Conservation (phyloP, 2,113 vertebrate species). For the Dascyllus trimaculatus region DNA sequence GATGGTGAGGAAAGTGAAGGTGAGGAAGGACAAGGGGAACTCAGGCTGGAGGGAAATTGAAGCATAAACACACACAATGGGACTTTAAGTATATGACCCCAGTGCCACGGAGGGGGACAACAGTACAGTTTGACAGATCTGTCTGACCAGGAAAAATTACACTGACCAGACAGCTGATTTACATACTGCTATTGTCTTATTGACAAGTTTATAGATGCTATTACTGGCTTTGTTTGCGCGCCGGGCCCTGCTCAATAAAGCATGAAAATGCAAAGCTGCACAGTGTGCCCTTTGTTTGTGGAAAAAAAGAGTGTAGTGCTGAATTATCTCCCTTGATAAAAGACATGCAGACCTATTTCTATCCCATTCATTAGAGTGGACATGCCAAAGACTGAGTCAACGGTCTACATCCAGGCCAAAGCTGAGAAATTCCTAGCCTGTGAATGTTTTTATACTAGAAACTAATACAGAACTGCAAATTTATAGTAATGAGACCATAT, state of each 20-base stretch:
- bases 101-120: background rate
- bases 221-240: constrained; percentile 56
- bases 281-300: constrained; percentile 78
- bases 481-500: background rate
- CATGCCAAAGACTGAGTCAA: constrained; percentile 55
- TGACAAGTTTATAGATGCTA: constrained; percentile 49
- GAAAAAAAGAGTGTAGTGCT: constrained; percentile 66
- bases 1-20: constrained; percentile 37
- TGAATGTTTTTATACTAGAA: constrained; percentile 30
- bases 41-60: constrained; percentile 35
- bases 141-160: background rate
- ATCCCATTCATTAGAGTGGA: constrained; percentile 65
- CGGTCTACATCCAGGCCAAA: constrained; percentile 18
- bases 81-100: constrained; percentile 16
- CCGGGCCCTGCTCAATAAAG: constrained; percentile 66
- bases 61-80: constrained; percentile 41
- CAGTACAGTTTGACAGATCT: constrained; percentile 1
- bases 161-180: constrained; percentile 47
- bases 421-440: constrained; percentile 45
- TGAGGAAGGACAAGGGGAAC: constrained; percentile 48
- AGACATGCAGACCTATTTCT: constrained; percentile 67
- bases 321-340: constrained; percentile 77
- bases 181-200: constrained; percentile 44
- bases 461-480: background rate
- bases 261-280: constrained; percentile 68